Conservation (phyloP, 2,797 vertebrate genomes). For the Taeniopygia guttata region DNA sequence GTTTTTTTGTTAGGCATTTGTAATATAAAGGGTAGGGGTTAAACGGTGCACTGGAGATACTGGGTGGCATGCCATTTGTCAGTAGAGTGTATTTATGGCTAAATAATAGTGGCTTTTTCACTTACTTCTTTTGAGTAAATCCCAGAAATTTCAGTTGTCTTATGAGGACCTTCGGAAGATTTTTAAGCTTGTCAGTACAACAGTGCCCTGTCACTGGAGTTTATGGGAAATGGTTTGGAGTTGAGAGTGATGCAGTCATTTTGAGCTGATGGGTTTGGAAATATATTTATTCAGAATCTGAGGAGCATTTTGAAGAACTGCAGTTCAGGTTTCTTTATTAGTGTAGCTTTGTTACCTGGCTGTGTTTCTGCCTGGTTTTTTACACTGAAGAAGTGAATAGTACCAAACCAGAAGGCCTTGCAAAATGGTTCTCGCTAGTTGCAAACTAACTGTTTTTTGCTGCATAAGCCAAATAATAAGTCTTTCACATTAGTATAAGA, state of each 20-base stretch:
- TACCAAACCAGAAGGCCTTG: not conserved
- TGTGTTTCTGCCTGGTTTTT: not conserved
- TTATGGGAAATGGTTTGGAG: not conserved
- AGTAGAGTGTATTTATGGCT: not conserved
- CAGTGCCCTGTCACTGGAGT: not conserved
- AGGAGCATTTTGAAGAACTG: not conserved
- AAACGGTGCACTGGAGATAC: not conserved
- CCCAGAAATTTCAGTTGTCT: not conserved
- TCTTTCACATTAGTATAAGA: not conserved
- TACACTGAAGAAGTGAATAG: not conserved
- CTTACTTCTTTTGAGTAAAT: not conserved
- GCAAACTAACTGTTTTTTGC: not conserved
- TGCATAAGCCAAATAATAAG: not conserved
- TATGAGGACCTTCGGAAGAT: not conserved
- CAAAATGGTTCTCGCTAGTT: not conserved
- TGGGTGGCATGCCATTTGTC: not conserved
- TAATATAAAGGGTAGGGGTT: not conserved
- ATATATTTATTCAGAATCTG: not conserved
- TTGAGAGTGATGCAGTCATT: not conserved
- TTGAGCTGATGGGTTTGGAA: not conserved
- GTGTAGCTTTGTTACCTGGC: not conserved
- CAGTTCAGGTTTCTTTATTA: not conserved
- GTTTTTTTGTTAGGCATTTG: not conserved
- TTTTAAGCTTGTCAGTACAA: not conserved
- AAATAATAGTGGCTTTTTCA: not conserved